Evolutionary conservation across 2,113 vertebrate species (phyloP).

Genomic region (Sylvia atricapilla): DNA sequence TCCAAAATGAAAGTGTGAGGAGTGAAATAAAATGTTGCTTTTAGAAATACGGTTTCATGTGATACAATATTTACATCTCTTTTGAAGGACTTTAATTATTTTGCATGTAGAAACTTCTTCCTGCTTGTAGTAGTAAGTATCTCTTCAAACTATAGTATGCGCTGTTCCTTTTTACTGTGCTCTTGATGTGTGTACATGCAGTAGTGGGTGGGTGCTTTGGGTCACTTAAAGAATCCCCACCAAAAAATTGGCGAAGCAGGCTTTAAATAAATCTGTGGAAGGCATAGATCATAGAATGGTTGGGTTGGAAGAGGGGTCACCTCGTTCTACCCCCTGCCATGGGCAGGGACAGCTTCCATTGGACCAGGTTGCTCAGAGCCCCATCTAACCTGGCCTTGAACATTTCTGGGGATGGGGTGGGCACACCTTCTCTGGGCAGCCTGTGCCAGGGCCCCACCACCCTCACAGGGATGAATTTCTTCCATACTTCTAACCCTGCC

Average conservation of each 20-base stretch:
- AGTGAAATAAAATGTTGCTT: neutral
- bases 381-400: neutral
- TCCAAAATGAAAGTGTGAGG: neutral
- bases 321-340: neutral
- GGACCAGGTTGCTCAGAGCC: neutral
- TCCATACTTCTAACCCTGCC: neutral
- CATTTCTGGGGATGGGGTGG: neutral
- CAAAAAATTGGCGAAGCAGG: neutral
- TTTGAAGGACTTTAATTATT: neutral
- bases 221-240: neutral
- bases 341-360: neutral
- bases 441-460: neutral
- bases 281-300: neutral
- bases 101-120: neutral
- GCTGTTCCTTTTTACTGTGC: neutral
- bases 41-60: neutral
- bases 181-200: too few relatives aligned
- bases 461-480: neutral
- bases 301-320: neutral
- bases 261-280: neutral
- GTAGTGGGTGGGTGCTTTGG: neutral
- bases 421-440: neutral
- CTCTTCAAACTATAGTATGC: neutral
- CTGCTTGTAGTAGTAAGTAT: neutral
- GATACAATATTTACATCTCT: neutral